These are phyloP conservation scores for Conus canariensis DNA, from an alignment of 2,888 invertebrate species.

Conservation along the genomic window DNA sequence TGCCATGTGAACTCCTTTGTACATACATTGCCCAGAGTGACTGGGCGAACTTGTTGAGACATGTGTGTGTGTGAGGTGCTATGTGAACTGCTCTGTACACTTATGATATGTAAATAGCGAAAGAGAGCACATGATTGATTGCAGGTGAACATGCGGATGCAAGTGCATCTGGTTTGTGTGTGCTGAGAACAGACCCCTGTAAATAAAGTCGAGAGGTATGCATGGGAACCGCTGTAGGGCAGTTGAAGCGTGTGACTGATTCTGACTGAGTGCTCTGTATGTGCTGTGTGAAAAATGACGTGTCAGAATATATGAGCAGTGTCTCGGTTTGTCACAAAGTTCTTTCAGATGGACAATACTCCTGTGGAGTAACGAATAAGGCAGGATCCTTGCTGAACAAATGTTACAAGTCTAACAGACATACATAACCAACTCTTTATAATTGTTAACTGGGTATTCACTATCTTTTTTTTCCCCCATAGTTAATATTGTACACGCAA, in stretches of 20 bases:
- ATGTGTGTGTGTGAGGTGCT: neutral
- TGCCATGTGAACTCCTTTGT: no score
- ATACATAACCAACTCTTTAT: neutral
- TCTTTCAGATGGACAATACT: neutral
- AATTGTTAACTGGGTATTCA: neutral
- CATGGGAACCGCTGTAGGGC: neutral
- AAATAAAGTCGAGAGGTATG: neutral
- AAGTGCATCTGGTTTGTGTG: neutral
- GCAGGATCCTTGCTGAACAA: neutral
- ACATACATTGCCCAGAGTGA: neutral
- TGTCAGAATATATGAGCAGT: neutral
- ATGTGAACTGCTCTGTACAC: constrained; percentile 15
- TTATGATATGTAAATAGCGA: neutral
- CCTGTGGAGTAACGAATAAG: neutral
- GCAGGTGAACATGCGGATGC: neutral
- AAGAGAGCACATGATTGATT: neutral
- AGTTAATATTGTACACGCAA: neutral
- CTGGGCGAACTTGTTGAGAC: neutral
- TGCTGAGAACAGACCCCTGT: neutral
- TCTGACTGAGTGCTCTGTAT: neutral
- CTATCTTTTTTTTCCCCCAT: neutral
- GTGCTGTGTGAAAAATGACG: neutral
- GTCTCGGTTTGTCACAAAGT: neutral
- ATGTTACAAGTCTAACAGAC: neutral
- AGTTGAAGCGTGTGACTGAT: no score